A percentile compares a stretch with the other conserved stretches of the same genome.
Conservation (phyloP, 1,140 invertebrate species). For the Drosophila quadrilineata region DNA sequence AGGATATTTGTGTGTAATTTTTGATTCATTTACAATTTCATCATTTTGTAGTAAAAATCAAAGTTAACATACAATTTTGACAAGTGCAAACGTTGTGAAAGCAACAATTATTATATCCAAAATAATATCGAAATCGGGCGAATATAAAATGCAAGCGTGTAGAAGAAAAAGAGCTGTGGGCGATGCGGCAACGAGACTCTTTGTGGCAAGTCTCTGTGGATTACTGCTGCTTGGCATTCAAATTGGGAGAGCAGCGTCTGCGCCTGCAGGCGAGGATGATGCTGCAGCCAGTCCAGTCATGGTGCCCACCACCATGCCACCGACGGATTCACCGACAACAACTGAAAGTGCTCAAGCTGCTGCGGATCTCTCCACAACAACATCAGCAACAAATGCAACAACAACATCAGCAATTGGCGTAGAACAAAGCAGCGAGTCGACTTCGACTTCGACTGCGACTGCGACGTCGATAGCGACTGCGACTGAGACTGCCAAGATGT, state of each 20-base stretch:
- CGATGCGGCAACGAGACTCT: constrained; percentile 43
- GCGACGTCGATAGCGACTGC: too few species aligned
- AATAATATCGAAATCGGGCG: constrained; percentile 18
- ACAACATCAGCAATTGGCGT: constrained; percentile 51
- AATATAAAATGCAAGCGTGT: constrained; percentile 63
- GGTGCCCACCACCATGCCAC: constrained; percentile 41
- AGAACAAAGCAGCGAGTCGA: constrained; percentile 57
- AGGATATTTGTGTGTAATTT: constrained; percentile 16
- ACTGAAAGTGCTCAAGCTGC: constrained; percentile 9
- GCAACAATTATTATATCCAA: constrained; percentile 30
- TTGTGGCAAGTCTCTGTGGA: constrained; percentile 58
- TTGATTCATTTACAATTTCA: constrained; percentile 37
- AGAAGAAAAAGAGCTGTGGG: constrained; percentile 67
- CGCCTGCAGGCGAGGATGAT: constrained; percentile 71
- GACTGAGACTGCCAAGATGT: constrained; percentile 20
- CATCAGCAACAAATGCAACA: constrained; percentile 16
- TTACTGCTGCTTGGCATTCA: constrained; percentile 73
- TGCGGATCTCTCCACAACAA: constrained; percentile 24
- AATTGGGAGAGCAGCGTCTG: constrained; percentile 69
- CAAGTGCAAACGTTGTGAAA: constrained; percentile 69
- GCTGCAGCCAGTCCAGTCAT: constrained; percentile 27
- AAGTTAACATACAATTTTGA: constrained; percentile 55
- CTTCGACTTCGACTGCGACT: constrained; percentile 12
- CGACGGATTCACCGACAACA: constrained; percentile 58
- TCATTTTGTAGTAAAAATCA: constrained; percentile 39